Evolutionary conservation across 2,888 invertebrate genomes (phyloP).

Genomic region (Ectemnius continuus): DNA sequence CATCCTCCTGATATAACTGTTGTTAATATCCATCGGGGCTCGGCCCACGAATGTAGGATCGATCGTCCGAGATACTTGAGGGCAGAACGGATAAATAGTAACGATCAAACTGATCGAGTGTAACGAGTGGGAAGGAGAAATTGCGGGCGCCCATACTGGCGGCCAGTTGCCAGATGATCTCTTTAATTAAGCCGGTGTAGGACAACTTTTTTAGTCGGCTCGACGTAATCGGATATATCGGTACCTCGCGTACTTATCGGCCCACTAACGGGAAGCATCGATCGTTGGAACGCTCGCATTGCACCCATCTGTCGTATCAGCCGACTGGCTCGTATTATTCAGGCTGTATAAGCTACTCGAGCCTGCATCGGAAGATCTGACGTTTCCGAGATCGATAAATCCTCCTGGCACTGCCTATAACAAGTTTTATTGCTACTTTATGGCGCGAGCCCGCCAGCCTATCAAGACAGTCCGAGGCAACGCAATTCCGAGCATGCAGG

Average conservation of each 20-base stretch:
- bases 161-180: slow-evolving; percentile 18
- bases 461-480: neutral
- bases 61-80: neutral
- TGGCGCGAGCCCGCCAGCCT: neutral
- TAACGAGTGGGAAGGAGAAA: slow-evolving; percentile 26
- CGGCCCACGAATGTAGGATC: neutral
- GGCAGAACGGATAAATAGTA: neutral
- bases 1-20: neutral
- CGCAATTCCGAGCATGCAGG: neutral
- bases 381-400: slow-evolving; percentile 7
- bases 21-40: neutral
- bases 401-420: slow-evolving; percentile 15
- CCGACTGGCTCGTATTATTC: slow-evolving; percentile 49
- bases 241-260: slow-evolving; percentile 44
- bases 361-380: slow-evolving; percentile 17
- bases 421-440: slow-evolving; percentile 7
- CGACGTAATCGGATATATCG: slow-evolving; percentile 30
- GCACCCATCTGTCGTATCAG: slow-evolving; percentile 24
- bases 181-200: slow-evolving; percentile 41
- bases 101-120: slow-evolving; percentile 20
- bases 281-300: slow-evolving; percentile 5
- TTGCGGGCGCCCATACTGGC: slow-evolving; percentile 3
- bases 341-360: slow-evolving; percentile 34
- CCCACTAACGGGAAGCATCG: slow-evolving; percentile 36
- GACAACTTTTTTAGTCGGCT: slow-evolving; percentile 3